Percentiles rank a stretch among this genome's conserved stretches.
Evolutionary conservation across 2,797 vertebrate species (phyloP).

Genomic region (Heteromormyrus szaboi): DNA sequence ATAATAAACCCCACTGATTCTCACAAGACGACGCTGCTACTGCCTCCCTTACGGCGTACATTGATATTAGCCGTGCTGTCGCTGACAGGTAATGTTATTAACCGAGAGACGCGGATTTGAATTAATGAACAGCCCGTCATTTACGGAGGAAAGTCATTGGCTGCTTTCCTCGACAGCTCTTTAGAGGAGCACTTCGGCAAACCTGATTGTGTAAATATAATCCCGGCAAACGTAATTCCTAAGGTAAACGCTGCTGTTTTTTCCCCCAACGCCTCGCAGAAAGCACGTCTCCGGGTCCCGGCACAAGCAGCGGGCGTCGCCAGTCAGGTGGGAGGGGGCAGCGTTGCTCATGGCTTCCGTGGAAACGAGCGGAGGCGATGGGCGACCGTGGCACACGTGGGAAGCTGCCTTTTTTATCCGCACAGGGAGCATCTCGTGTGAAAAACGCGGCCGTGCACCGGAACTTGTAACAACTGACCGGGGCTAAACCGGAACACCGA

Average conservation of each 20-base stretch:
- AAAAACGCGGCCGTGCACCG: background rate
- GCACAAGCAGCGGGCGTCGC: background rate
- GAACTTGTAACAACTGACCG: background rate
- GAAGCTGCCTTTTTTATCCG: background rate
- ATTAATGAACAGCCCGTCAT: background rate
- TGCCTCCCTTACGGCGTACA: background rate
- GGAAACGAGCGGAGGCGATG: background rate
- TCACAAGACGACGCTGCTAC: background rate
- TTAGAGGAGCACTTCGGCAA: background rate
- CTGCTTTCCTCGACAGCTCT: background rate
- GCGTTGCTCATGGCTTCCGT: background rate
- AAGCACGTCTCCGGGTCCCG: background rate
- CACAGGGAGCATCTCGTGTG: background rate
- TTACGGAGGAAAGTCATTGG: background rate
- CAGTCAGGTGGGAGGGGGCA: background rate
- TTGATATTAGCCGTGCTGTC: background rate
- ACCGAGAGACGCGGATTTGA: background rate
- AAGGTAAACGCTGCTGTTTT: background rate
- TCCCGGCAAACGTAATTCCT: background rate
- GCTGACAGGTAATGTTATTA: background rate
- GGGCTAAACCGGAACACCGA: background rate
- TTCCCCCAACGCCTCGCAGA: background rate
- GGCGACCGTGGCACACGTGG: background rate
- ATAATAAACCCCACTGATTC: background rate
- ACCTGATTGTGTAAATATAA: background rate